Conservation (phyloP, 2,888 invertebrate genomes). For the Drosophila melanocephala region DNA sequence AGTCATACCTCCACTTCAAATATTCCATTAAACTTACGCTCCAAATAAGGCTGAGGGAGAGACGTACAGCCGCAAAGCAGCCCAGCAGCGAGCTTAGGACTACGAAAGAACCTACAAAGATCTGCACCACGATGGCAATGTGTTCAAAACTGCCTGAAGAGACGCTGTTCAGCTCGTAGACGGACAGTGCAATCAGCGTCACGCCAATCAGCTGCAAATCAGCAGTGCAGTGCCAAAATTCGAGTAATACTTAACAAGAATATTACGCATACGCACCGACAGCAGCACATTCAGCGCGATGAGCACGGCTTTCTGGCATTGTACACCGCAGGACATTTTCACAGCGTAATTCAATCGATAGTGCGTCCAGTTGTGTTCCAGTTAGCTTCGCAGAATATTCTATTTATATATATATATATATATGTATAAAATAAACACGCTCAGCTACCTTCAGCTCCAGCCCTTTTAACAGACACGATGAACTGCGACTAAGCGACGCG, state of each 20-base stretch:
- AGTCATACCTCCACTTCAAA: neutral
- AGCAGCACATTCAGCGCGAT: slow-evolving; percentile 78
- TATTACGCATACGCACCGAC: slow-evolving; percentile 80
- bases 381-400: slow-evolving; percentile 23
- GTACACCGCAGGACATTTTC: slow-evolving; percentile 77
- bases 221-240: neutral
- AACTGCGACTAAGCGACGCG: slow-evolving; percentile 69
- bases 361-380: slow-evolving; percentile 48
- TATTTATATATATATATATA: neutral
- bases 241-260: neutral
- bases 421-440: slow-evolving; percentile 17
- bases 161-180: slow-evolving; percentile 79
- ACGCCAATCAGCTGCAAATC: slow-evolving; percentile 74
- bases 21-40: slow-evolving; percentile 88
- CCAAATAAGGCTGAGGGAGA: slow-evolving; percentile 94
- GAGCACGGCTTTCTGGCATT: slow-evolving; percentile 75
- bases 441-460: slow-evolving; percentile 40
- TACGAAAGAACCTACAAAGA: slow-evolving; percentile 90
- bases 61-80: slow-evolving; percentile 94
- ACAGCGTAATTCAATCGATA: slow-evolving; percentile 57
- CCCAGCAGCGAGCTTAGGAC: slow-evolving; percentile 95
- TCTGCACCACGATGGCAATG: slow-evolving; percentile 84
- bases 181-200: slow-evolving; percentile 78
- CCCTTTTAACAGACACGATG: slow-evolving; percentile 69
- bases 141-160: slow-evolving; percentile 82